A percentile compares a stretch with the other conserved stretches of the same genome.
These are phyloP conservation scores for Myocastor coypus DNA, from an alignment of 2,113 vertebrate genomes.

Conservation along the genomic window DNA sequence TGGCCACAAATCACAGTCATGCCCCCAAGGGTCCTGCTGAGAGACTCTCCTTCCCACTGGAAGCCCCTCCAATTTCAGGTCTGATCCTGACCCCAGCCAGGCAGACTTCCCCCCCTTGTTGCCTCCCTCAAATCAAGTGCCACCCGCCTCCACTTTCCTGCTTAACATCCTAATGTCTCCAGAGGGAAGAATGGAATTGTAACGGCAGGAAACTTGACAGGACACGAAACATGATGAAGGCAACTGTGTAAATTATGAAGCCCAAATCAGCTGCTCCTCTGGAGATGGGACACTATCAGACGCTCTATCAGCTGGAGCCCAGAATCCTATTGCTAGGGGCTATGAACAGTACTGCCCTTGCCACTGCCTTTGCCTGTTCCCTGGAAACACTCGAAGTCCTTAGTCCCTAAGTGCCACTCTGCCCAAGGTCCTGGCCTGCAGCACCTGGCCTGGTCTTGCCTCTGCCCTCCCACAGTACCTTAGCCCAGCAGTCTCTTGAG, in stretches of 20 bases:
- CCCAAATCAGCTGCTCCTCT: background rate
- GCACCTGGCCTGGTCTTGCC: background rate
- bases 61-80: background rate
- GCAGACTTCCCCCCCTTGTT: background rate
- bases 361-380: background rate
- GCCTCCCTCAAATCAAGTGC: background rate
- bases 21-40: background rate
- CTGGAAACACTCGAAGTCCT: background rate
- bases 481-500: background rate
- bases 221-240: slow-evolving; percentile 30
- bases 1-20: background rate
- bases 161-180: background rate
- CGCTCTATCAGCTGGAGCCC: background rate
- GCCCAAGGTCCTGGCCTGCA: background rate
- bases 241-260: slow-evolving; percentile 10
- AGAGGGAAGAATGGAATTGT: slow-evolving; percentile 26
- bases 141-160: background rate
- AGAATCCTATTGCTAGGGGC: background rate
- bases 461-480: background rate
- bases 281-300: accelerated
- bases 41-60: background rate
- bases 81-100: background rate
- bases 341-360: too few relatives aligned
- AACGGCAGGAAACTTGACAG: slow-evolving; percentile 49
- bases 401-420: background rate